phyloP scores from a whole-genome alignment of 2,113 vertebrate genomes.

The Crypturellus undulatus region DNA sequence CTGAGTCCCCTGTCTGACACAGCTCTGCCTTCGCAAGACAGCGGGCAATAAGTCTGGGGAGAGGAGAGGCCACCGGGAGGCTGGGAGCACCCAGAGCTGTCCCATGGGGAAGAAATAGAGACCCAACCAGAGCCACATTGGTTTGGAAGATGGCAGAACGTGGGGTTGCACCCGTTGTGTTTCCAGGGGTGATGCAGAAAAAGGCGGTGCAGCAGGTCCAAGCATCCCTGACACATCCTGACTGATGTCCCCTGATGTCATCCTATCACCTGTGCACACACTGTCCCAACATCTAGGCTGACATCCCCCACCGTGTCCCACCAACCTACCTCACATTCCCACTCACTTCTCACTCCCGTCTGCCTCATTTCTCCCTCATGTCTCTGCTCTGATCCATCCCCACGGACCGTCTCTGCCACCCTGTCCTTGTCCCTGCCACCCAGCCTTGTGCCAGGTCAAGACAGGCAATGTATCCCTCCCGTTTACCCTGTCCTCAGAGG shows the following conservation, averaged over 20 bases:
- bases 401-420: neutral
- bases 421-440: too few relatives aligned
- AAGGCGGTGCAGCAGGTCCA: neutral
- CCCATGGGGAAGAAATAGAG: neutral
- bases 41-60: neutral
- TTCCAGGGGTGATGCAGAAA: rapidly evolving
- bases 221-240: neutral
- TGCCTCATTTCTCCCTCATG: too few relatives aligned
- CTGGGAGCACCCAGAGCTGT: neutral
- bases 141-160: rapidly evolving
- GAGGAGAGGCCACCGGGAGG: neutral
- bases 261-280: rapidly evolving
- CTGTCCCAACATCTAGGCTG: neutral
- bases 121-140: neutral
- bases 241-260: neutral
- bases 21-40: neutral
- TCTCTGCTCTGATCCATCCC: neutral
- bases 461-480: neutral
- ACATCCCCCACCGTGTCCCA: rapidly evolving
- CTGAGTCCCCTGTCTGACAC: rapidly evolving
- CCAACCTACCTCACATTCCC: neutral
- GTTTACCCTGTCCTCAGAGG: neutral
- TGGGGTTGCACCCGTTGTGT: rapidly evolving
- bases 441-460: neutral
- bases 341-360: too few relatives aligned